Base-by-base conservation (phyloP, 92 coral and sea anemone species). In the Plumapathes pennacea region DNA sequence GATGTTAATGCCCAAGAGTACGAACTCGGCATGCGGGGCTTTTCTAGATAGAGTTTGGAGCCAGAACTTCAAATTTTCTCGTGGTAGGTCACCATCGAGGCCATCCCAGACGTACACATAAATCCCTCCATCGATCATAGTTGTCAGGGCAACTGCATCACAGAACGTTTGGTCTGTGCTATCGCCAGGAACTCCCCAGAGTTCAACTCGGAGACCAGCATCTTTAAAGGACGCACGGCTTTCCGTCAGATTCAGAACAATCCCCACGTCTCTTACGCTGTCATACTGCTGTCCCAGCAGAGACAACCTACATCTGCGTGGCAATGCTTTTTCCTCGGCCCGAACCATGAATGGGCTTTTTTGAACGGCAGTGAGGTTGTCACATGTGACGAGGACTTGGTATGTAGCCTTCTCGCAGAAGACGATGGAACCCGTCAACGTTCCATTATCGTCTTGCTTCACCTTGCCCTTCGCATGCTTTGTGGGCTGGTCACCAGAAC, bases 91-190 rank as follows among this genome's bases (percentile, higher is more conserved):
- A 9, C 57, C 30, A 31, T 36, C 40, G 15, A 10, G 33, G 31
- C 63, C 85, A 28, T 84, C 85, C 90, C 90, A 84, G 1, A 78
- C 72, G 59, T 77, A 84, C 22, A 72, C 45, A 25, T 49, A 69
- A 14, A 53, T 58, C 29, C 81, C 90, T 2, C 80, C 70, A 40
- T 77, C 82, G 12, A 77, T 84, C 22, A 84, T 42, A 38, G 85
- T 57, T 23, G 77, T 59, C 25, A 84, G 77, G 41, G 77, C 62
- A n/a, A 63, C 36, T 10, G 51, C 78, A 10, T 77, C 77, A 13
- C 28, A 59, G n/a, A 82, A 56, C 41, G 25, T 30, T 22, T 54
- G 59, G 33, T 66, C 77, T 19, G 46, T 41, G 25, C 53, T 45
- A 12, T 61, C 32, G 18, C 63, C 63, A 2, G 90, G 90, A 18